phyloP scores from a whole-genome alignment of 2,888 invertebrate genomes.

The Drosophila sordidula region DNA sequence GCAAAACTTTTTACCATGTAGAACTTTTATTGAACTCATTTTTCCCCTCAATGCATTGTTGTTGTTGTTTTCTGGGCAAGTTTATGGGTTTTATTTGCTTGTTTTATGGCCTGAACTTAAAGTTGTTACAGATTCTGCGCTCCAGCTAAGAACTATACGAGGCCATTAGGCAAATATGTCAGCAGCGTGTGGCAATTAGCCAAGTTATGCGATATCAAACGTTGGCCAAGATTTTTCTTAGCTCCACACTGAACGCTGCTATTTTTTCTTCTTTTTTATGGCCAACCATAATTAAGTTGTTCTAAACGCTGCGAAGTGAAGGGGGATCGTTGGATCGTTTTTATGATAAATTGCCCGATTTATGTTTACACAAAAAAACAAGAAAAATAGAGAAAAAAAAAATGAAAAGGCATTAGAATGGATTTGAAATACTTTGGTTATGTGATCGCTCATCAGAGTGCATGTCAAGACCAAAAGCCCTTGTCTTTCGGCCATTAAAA shows the following conservation, averaged over 20 bases:
- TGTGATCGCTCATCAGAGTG: slow-evolving; percentile 35
- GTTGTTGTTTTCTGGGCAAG: slow-evolving; percentile 20
- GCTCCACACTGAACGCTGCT: slow-evolving; percentile 20
- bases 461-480: slow-evolving; percentile 30
- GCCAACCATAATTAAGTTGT: slow-evolving; percentile 69
- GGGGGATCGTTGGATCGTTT: slow-evolving; percentile 23
- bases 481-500: slow-evolving; percentile 32
- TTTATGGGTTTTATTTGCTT: slow-evolving; percentile 38
- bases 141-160: slow-evolving; percentile 61
- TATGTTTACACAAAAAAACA: slow-evolving; percentile 43
- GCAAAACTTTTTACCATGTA: slow-evolving; percentile 60
- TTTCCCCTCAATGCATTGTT: slow-evolving; percentile 28
- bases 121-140: slow-evolving; percentile 56
- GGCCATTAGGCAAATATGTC: slow-evolving; percentile 80
- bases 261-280: slow-evolving; percentile 45
- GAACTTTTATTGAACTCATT: slow-evolving; percentile 73
- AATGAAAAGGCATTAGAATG: slow-evolving; percentile 25
- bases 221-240: slow-evolving; percentile 46
- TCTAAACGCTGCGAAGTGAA: slow-evolving; percentile 21
- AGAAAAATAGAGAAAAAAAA: slow-evolving; percentile 13
- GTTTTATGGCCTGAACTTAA: slow-evolving; percentile 67
- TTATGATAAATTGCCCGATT: slow-evolving; percentile 56
- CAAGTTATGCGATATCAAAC: slow-evolving; percentile 72
- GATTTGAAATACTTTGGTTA: slow-evolving; percentile 17
- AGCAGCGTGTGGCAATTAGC: slow-evolving; percentile 80